phyloP scores from a whole-genome alignment of 2,797 vertebrate species.

The Synaphobranchus kaupii region DNA sequence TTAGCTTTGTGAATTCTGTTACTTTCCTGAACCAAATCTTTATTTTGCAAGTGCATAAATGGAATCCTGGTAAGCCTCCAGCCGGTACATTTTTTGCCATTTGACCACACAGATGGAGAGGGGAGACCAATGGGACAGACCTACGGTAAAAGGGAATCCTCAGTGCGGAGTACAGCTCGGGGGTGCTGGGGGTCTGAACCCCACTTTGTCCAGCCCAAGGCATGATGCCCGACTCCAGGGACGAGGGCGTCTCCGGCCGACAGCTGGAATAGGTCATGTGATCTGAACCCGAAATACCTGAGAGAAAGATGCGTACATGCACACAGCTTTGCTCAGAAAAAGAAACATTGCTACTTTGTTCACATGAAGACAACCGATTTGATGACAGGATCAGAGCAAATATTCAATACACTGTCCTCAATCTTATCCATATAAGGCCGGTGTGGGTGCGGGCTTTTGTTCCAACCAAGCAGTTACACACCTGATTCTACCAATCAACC shows the following conservation, averaged over 20 bases:
- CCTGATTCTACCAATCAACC: no score
- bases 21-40: no score
- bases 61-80: no score
- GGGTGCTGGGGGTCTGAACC: constrained; percentile 66
- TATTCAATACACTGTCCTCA: no score
- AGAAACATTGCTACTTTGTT: neutral
- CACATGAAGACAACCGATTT: neutral
- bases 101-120: neutral
- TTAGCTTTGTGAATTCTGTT: no score
- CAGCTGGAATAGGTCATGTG: constrained; percentile 54
- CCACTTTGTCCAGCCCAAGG: constrained; percentile 15
- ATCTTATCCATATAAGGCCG: no score
- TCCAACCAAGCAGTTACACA: no score
- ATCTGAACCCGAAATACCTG: constrained; percentile 54
- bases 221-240: constrained; percentile 28
- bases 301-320: no score
- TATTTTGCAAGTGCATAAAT: no score
- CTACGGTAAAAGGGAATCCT: constrained; percentile 58
- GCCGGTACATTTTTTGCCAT: no score
- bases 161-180: constrained; percentile 71
- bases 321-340: neutral
- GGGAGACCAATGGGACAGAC: constrained; percentile 42
- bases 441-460: no score
- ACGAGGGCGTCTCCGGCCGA: constrained; percentile 53
- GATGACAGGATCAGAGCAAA: no score